These are phyloP conservation scores for Neoaliturus tenellus DNA, from an alignment of 2,888 invertebrate genomes.

Conservation along the genomic window DNA sequence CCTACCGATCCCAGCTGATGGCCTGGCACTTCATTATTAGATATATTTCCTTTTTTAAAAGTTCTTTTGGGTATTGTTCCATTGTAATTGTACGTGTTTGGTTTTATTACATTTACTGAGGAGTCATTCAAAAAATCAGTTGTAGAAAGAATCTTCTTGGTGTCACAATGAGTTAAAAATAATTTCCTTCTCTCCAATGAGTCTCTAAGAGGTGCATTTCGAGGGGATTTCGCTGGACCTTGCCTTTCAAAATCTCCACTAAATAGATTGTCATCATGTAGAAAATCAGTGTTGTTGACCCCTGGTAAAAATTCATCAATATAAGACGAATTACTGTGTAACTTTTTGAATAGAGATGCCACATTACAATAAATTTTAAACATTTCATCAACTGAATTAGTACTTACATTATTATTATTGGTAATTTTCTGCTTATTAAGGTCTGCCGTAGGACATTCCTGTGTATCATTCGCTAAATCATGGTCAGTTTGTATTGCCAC, in stretches of 20 bases:
- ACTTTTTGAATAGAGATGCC: not conserved
- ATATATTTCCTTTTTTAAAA: not conserved
- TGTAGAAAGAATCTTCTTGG: not conserved
- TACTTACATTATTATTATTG: not conserved
- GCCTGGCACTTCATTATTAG: not conserved
- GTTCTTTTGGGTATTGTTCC: not conserved
- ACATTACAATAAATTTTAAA: not conserved
- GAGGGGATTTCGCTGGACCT: no score
- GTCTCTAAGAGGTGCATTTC: not conserved
- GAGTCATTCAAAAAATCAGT: not conserved
- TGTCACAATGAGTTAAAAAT: not conserved
- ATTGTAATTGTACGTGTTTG: not conserved
- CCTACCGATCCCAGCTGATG: no score
- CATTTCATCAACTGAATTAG: not conserved
- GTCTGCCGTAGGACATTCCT: not conserved
- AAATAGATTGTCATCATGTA: not conserved
- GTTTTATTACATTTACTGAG: not conserved
- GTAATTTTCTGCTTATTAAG: not conserved
- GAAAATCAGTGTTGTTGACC: not conserved
- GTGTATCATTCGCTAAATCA: not conserved
- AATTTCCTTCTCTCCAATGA: not conserved
- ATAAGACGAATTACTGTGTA: not conserved
- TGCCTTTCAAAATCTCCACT: not conserved
- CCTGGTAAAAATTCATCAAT: not conserved
- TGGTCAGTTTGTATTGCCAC: not conserved